phyloP scores from a whole-genome alignment of 2,113 vertebrate genomes.

The Pantherophis guttatus region DNA sequence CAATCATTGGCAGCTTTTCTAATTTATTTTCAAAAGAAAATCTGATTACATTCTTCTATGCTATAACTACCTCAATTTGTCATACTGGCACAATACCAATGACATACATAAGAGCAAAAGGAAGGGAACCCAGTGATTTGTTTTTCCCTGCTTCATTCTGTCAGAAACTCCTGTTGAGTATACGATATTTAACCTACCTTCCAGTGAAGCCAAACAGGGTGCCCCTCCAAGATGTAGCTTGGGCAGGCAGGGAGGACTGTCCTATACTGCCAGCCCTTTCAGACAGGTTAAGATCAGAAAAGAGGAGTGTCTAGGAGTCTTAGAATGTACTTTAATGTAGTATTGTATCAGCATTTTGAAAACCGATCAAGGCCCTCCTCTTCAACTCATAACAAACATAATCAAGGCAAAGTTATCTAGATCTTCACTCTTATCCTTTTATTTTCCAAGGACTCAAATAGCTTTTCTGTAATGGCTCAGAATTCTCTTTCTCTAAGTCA shows the following conservation, averaged over 20 bases:
- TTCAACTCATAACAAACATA: neutral
- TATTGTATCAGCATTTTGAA: neutral
- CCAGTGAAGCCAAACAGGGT: neutral
- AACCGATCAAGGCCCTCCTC: neutral
- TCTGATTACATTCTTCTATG: neutral
- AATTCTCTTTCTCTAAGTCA: neutral
- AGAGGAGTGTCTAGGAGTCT: neutral
- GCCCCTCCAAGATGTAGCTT: neutral
- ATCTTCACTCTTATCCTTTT: neutral
- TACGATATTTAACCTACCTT: neutral
- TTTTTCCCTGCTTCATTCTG: neutral
- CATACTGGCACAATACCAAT: neutral
- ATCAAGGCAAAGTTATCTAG: neutral
- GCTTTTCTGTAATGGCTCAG: neutral
- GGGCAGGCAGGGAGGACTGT: neutral
- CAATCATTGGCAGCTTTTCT: neutral
- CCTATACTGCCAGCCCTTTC: neutral
- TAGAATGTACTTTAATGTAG: neutral
- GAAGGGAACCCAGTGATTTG: neutral
- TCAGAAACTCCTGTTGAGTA: neutral
- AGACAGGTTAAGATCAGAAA: neutral
- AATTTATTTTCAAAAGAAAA: neutral
- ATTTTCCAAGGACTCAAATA: neutral
- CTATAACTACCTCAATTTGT: neutral
- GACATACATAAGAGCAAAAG: slow-evolving; percentile 4